Evolutionary conservation across 2,113 vertebrate genomes (phyloP), one percentile per base, ranked within the genome.

Genomic region (Xyliphius kryptos): DNA sequence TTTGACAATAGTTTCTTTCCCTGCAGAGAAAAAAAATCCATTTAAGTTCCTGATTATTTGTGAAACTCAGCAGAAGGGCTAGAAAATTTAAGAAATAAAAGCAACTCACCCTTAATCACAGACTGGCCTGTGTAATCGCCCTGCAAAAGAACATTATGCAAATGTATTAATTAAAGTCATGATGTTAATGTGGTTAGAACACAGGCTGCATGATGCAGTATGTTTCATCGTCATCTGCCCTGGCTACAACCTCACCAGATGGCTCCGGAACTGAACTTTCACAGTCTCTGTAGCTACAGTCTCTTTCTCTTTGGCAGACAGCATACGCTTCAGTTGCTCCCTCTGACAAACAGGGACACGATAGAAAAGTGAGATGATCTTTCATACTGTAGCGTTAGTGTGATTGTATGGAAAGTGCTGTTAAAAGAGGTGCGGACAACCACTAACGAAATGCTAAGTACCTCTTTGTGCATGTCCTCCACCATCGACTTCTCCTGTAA

Each of bases 391-490:
- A n/a, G n/a, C n/a, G n/a, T n/a, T n/a, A n/a, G n/a, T n/a, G n/a
- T n/a, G n/a, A n/a, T n/a, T n/a, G n/a, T n/a, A n/a, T n/a, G n/a
- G n/a, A n/a, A n/a, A n/a, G n/a, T n/a, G n/a, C n/a, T n/a, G n/a
- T n/a, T n/a, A n/a, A n/a, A n/a, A 17, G n/a, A n/a, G n/a, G n/a
- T n/a, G n/a, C n/a, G n/a, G n/a, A n/a, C n/a, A n/a, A n/a, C n/a
- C n/a, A n/a, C n/a, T n/a, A 56, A 37, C 1, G 19, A 61, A 57
- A 57, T 14, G 21, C 14, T 41, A 37, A n/a, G 49, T 79, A 97
- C 96, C 93, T 97, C 93, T 76, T 83, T 92, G 56, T 93, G 86
- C 77, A 91, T 80, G 75, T 88, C 90, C 77, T 92, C 93, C 55
- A 87, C 82, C 16, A 87, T 74, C 75, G 86, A 85, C 77, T 94